Conservation (phyloP, 2,113 vertebrate species). For the Sorex araneus region DNA sequence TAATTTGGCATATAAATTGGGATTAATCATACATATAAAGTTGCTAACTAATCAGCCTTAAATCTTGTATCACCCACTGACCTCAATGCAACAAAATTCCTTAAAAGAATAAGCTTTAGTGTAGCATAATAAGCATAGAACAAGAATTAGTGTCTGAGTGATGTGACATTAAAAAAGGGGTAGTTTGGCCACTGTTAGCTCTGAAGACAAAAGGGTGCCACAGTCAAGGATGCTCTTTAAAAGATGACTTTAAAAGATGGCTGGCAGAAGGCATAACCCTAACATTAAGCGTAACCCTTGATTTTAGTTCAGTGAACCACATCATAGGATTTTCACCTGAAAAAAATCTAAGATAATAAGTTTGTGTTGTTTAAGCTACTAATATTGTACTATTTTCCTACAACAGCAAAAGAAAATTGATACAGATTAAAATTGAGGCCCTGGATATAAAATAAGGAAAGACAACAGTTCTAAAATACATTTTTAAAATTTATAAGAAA, state of each 20-base stretch:
- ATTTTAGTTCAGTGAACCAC: not conserved
- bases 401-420: not conserved
- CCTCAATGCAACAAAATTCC: not conserved
- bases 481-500: not conserved
- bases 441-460: not conserved
- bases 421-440: not conserved
- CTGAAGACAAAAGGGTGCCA: not conserved
- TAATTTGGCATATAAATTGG: not conserved
- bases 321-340: not conserved
- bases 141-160: not conserved
- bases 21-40: not conserved
- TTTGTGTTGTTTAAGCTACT: not conserved
- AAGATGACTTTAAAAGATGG: not conserved
- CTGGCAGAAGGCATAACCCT: not conserved
- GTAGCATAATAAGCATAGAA: too few species aligned
- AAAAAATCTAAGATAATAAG: not conserved
- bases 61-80: not conserved
- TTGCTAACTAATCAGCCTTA: not conserved
- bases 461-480: not conserved
- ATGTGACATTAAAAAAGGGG: not conserved
- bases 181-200: accelerated
- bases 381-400: not conserved
- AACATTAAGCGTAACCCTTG: not conserved
- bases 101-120: not conserved
- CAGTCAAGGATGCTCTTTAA: not conserved